Evolutionary conservation across 2,888 invertebrate genomes (phyloP), one percentile per base, ranked within the genome.

Genomic region (Phyllotreta striolata): DNA sequence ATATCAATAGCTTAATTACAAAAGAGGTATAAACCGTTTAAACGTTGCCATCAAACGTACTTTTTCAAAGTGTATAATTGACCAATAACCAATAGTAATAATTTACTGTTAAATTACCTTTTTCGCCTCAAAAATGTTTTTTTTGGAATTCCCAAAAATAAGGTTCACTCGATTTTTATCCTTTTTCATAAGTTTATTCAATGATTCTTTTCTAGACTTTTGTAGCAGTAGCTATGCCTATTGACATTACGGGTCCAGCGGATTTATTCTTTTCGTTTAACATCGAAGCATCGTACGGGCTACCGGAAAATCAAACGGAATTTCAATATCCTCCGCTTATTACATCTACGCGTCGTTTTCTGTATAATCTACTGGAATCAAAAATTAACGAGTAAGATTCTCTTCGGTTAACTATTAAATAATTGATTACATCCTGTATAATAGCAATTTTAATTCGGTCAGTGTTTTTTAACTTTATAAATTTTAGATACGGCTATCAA

Each of bases 241-340:
- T 91, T 12, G 89, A 89, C 72, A 82, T 89, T 2, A 87, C 88
- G 0, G 86, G 88, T 67, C 87, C 88, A 70, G 71, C 71, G 12
- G 88, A 89, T 76, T 87, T 91, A 4, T 91, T 89, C 73, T 81
- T 91, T 57, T 89, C 91, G 0, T 90, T 89, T 76, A 91, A 91
- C 81, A 89, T 91, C 75, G 91, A 91, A 74, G 86, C 88, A 0
- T 88, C 87, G 76, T 91, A 89, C 80, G 80, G 78, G 46, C 78
- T 88, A 3, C 86, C 90, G 0, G 83, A 78, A 12, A 89, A 89
- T 73, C 83, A 77, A 43, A 78, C 79, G 0, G 60, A 54, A n/a
- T 74, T 74, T 46, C 62, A 66, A 3, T 79, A 75, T 63, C 79
- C 79, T 4, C 79, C 79, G 5, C 57, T 76, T 44, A 69, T 72